Base-by-base conservation (phyloP, 2,888 invertebrate genomes). In the Pocota personata region DNA sequence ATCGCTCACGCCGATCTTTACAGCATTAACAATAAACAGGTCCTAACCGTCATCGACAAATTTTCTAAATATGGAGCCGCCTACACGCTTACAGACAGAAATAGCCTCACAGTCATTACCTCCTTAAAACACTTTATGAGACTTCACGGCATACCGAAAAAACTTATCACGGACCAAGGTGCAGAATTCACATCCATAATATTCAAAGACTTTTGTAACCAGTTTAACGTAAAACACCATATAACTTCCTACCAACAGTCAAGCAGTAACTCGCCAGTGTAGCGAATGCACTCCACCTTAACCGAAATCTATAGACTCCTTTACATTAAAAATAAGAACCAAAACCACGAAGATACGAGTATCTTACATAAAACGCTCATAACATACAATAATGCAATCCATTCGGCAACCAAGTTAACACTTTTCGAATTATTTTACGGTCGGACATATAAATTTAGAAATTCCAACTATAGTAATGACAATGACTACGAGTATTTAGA, bases 241-340 rank as follows among this genome's bases (percentile, higher is more conserved):
- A n/a, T n/a, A n/a, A n/a, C n/a, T n/a, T n/a, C n/a, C n/a, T n/a
- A n/a, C n/a, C n/a, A n/a, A n/a, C n/a, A n/a, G n/a, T n/a, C n/a
- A n/a, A n/a, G n/a, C n/a, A n/a, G n/a, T n/a, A n/a, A n/a, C n/a
- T n/a, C n/a, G n/a, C n/a, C n/a, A n/a, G n/a, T n/a, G n/a, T n/a
- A 55, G 16, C 30, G 67, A 19, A 24, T 67, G 37, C 55, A 67
- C 16, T 67, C 67, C 1, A 67, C 37, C 3, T 6, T 67, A 12
- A 67, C 52, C 2, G 40, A 67, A 37, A 52, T 67, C 12, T 67
- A 67, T 52, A n/a, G 67, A 27, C 19, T 67, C 35, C 52, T 67
- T 27, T 27, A 32, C 10, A n/a, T 14, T 14, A 69, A 69, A 27
- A 40, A 43, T 30, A 55, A 16, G 6, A 43, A 43, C 5, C 37